Evolutionary conservation across 2,797 vertebrate genomes (phyloP), one percentile per base, ranked within the genome.

Genomic region (Catamblyrhynchus diadema): DNA sequence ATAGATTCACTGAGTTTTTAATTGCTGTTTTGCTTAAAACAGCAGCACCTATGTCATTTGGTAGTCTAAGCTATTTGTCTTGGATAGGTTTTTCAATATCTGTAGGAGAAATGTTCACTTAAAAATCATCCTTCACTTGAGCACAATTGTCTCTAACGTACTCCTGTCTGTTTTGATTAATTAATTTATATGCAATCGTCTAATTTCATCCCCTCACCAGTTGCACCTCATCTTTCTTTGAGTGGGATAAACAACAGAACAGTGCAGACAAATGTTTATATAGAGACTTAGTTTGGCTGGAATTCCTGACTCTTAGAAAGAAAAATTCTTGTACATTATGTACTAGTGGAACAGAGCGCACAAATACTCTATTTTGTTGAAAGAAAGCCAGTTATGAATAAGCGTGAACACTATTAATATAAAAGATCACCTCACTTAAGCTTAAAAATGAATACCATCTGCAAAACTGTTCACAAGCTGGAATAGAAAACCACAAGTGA

Each of bases 321-420:
- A 94, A 94, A 85, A 95, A 71, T 75, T 80, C 81, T 79, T 90
- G 47, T 67, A 85, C 64, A 27, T 91, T 75, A 67, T 90, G 81
- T 90, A 35, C 80, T 64, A 56, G 65, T 54, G 24, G 23, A 96
- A 88, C 14, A 92, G 44, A 92, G 74, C 25, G 39, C 60, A 84
- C 56, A 85, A 85, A 82, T 86, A 59, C 33, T 44, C 15, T 64
- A 37, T 85, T 91, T 78, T 50, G 3, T 71, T 96, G 94, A 94
- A 95, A 89, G 66, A 17, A 93, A 95, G 74, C 81, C 91, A 90
- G 56, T 88, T 89, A 73, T 45, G 57, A 90, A 91, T 72, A 93
- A 79, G 66, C 19, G 41, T 81, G 60, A 95, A 86, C 19, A 80
- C 59, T 75, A 91, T 86, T 88, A 95, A 86, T 86, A 74, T 57